Percentiles rank a stretch among this genome's conserved stretches.
Evolutionary conservation across 1,140 invertebrate species (phyloP).

Genomic region (Tetramorium alpestre): DNA sequence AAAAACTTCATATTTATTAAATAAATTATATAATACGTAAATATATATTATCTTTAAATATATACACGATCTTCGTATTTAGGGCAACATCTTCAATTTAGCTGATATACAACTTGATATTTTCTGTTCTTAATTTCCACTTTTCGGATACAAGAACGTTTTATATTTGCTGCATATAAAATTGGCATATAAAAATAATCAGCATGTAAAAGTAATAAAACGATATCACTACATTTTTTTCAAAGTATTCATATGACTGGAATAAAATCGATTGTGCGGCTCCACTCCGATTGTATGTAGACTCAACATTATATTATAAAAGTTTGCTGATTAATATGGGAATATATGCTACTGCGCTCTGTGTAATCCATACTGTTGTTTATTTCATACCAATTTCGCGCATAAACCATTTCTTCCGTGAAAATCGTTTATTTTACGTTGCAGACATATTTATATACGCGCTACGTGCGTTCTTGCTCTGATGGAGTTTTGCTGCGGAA

Average conservation of each 20-base stretch:
- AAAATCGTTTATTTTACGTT: constrained; percentile 43
- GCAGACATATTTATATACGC: constrained; percentile 62
- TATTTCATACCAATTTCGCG: constrained; percentile 33
- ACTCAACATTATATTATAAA: constrained; percentile 3
- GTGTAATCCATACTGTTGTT: constrained; percentile 18
- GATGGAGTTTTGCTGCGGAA: constrained; percentile 50
- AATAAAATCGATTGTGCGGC: background rate
- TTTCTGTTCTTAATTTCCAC: background rate
- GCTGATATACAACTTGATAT: background rate
- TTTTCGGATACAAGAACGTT: background rate
- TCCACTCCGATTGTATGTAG: background rate
- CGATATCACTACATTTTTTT: background rate
- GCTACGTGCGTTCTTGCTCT: constrained; percentile 35
- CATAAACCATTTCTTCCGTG: constrained; percentile 10
- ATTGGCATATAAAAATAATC: background rate
- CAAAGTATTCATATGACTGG: background rate
- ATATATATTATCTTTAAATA: too few species aligned
- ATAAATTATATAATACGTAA: too few species aligned
- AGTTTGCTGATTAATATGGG: constrained; percentile 24
- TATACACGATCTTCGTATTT: too few species aligned
- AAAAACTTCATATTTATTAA: too few species aligned
- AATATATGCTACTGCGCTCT: background rate
- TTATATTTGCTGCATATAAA: background rate
- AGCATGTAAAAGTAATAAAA: background rate
- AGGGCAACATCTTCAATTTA: background rate